These are phyloP conservation scores for Ostrea edulis DNA, from an alignment of 1,140 invertebrate genomes.

Conservation along the genomic window DNA sequence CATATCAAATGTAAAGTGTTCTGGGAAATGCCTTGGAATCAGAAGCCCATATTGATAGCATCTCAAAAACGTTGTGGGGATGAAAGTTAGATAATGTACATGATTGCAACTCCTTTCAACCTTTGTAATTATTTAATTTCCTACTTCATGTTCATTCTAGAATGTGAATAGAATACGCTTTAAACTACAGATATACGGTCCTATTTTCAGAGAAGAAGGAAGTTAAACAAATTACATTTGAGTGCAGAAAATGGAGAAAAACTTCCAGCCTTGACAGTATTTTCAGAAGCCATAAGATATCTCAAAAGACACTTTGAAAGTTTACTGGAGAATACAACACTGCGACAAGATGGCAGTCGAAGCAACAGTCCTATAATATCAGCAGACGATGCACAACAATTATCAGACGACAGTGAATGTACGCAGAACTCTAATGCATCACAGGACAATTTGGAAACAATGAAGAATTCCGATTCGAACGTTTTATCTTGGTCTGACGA, in stretches of 20 bases:
- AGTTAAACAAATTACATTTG: not conserved
- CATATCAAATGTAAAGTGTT: too few species aligned
- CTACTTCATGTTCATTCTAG: not conserved
- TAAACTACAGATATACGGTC: not conserved
- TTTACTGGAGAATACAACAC: not conserved
- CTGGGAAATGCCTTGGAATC: too few species aligned
- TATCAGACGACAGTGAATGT: not conserved
- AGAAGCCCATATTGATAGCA: too few species aligned
- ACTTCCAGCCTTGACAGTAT: not conserved
- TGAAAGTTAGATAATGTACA: too few species aligned
- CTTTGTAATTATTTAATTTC: too few species aligned
- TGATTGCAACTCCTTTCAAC: too few species aligned
- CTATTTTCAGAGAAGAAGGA: not conserved
- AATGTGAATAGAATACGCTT: not conserved
- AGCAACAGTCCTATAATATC: not conserved
- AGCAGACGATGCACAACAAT: not conserved
- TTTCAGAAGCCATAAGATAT: not conserved
- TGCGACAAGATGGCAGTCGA: not conserved
- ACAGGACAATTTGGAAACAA: too few species aligned
- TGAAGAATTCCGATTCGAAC: too few species aligned
- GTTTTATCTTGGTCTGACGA: not conserved
- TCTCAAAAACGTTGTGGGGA: too few species aligned
- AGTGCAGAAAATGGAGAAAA: conserved; percentile 1
- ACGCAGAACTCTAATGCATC: too few species aligned
- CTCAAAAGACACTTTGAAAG: not conserved